phyloP scores from a whole-genome alignment of 2,113 vertebrate species.

The Fregata magnificens region DNA sequence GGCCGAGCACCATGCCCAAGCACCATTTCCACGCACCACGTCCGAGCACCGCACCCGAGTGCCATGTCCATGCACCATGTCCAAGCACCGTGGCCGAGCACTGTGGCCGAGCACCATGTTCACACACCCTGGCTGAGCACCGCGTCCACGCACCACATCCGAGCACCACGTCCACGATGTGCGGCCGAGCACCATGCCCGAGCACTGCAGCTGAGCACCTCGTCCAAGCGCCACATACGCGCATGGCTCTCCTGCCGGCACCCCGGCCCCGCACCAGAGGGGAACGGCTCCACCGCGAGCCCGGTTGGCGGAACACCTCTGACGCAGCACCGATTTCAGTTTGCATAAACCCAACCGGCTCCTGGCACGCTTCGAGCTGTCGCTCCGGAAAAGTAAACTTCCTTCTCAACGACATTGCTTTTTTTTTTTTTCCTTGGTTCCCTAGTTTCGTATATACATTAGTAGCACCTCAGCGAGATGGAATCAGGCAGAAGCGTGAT shows the following conservation, averaged over 20 bases:
- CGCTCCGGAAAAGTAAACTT: conserved; percentile 29
- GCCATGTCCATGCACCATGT: neutral
- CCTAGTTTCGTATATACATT: conserved; percentile 26
- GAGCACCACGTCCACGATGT: neutral
- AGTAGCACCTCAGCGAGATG: conserved; percentile 78
- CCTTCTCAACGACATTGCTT: conserved; percentile 33
- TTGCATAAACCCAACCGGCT: conserved; percentile 39
- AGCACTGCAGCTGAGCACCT: neutral
- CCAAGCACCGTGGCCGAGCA: accelerated
- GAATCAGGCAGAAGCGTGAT: conserved; percentile 66
- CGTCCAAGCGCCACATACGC: accelerated
- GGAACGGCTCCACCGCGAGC: neutral
- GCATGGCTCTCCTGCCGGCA: neutral
- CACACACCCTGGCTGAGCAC: neutral
- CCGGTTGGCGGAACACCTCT: neutral
- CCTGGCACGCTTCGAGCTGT: neutral
- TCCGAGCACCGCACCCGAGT: neutral
- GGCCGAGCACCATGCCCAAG: neutral
- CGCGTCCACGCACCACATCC: accelerated
- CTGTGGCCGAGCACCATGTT: accelerated
- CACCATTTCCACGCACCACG: neutral
- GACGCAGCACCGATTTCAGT: neutral
- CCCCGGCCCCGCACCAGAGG: neutral
- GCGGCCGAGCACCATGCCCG: neutral
- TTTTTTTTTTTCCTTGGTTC: neutral